A percentile compares a stretch with the other conserved stretches of the same genome.
These are phyloP conservation scores for Drosophila carrolli DNA, from an alignment of 1,140 invertebrate species.

Conservation along the genomic window DNA sequence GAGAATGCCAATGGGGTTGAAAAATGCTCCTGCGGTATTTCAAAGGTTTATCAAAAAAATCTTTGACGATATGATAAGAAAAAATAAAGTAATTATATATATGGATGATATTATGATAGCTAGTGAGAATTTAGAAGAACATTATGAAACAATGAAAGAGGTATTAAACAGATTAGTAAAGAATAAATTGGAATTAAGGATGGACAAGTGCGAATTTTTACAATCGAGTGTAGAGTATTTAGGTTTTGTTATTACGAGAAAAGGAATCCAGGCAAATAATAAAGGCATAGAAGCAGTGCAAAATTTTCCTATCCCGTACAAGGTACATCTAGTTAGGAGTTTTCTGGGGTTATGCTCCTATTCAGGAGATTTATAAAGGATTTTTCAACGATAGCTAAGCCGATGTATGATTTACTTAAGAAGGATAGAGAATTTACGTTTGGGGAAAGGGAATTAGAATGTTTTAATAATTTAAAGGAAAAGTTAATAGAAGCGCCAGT, in stretches of 20 bases:
- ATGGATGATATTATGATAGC: constrained; percentile 36
- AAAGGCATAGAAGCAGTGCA: not conserved
- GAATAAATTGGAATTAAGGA: constrained; percentile 1
- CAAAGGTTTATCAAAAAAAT: constrained; percentile 9
- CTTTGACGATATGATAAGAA: constrained; percentile 2
- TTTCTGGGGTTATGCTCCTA: constrained; percentile 52
- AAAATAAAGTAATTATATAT: constrained; percentile 1
- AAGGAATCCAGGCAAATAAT: not conserved
- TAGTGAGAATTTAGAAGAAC: not conserved
- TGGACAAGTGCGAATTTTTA: constrained; percentile 1
- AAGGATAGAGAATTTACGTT: too few relatives aligned
- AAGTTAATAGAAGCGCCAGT: constrained; percentile 52
- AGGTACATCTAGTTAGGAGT: constrained; percentile 3
- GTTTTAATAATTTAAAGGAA: too few relatives aligned
- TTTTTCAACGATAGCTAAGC: too few relatives aligned
- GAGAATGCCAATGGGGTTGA: not conserved
- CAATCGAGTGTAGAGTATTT: not conserved
- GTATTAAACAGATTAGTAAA: not conserved
- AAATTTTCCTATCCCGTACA: not conserved
- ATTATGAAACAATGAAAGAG: not conserved
- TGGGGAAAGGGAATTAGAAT: too few relatives aligned
- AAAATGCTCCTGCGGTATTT: not conserved
- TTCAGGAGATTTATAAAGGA: too few relatives aligned
- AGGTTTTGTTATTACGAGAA: not conserved
- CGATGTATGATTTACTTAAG: too few relatives aligned